Base-by-base conservation (phyloP, 1,140 invertebrate species). In the Leptoteleia sp. region DNA sequence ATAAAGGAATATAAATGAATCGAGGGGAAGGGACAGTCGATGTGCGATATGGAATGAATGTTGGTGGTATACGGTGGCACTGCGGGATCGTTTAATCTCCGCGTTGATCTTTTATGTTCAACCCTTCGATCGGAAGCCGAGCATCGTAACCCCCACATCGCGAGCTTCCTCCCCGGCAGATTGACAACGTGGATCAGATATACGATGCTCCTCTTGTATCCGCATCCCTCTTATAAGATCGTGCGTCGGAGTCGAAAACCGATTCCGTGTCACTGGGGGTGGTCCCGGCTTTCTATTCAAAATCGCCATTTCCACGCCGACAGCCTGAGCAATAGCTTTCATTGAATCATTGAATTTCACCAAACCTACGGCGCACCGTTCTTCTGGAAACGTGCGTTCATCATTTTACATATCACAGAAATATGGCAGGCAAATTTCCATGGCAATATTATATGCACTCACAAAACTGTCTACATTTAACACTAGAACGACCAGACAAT, bases 41-140 rank as follows among this genome's bases (percentile, higher is more conserved):
- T 52, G 22, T 38, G 50, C 29, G 37, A 29, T 29, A 13, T 9
- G 6, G 29, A 42, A 42, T 27, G 16, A 50, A 54, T 15, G 1
- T 38, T n/a, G n/a, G n/a, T 1, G 35, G 37, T 27, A 42, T 22
- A 27, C 50, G 27, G 42, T 42, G 47, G 16, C 45, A 50, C 17
- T 11, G 31, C 5, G 13, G 13, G 45, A 54, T 54, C 55, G 40
- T 45, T 55, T 64, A 73, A 73, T 73, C 68, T 73, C n/a, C 38
- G 57, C 16, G 68, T 73, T 73, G 57, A 73, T 73, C 68, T 73
- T 64, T 62, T 57, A 57, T 57, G 59, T 67, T 50, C 61, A 76
- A 76, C 71, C 61, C 71, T 76, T 67, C 54, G 45, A 61, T 57
- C 48, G 48, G 27, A 64, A 71, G 61, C 9, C 42, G 29, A 59